Evolutionary conservation across 2,888 invertebrate genomes (phyloP), one percentile per base, ranked within the genome.

Genomic region (Caenorhabditis wallacei): DNA sequence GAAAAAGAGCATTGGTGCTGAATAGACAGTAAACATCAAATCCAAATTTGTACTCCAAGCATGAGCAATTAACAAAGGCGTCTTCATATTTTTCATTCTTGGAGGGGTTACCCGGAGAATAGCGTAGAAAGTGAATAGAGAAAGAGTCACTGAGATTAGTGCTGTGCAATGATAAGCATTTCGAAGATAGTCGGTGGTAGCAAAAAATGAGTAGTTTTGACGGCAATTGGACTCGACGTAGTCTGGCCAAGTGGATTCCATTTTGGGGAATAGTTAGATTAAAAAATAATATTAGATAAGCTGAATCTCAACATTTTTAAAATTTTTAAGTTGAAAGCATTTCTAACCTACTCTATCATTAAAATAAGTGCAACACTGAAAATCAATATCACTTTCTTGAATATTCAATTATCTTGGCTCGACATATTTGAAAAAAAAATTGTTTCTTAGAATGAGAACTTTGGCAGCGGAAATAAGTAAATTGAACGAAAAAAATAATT

Each of bases 161-260:
- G 80, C 80, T 1, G 59, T 66, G 35, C 53, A 43, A 22, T 80
- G 80, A 59, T 72, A 80, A 7, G 71, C 80, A 20, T 43, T 72
- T 7, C 59, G 71, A 16, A 80, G 57, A 40, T 66, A 80, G 20
- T 71, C 71, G 11, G 71, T 43, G 1, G 59, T 35, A 8, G 40
- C 18, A 43, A 80, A 80, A 26, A 71, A 80, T 0, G 80, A 56
- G n/a, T 68, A 71, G 24, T 66, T 80, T 16, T 63, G 30, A 20
- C 75, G 75, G 24, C 75, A 76, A 1, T n/a, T 16, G 18, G 74
- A 66, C 22, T 43, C 35, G 2, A 57, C 24, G 57, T 66, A 66
- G 57, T 75, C 74, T 1, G 74, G 64, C 66, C 64, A 75, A 1
- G 11, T 43, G 43, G 7, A 11, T 8, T 2, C 2, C 43, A 43